These are phyloP conservation scores for Xylocopa sonorina DNA, from an alignment of 1,140 invertebrate species.

Conservation along the genomic window DNA sequence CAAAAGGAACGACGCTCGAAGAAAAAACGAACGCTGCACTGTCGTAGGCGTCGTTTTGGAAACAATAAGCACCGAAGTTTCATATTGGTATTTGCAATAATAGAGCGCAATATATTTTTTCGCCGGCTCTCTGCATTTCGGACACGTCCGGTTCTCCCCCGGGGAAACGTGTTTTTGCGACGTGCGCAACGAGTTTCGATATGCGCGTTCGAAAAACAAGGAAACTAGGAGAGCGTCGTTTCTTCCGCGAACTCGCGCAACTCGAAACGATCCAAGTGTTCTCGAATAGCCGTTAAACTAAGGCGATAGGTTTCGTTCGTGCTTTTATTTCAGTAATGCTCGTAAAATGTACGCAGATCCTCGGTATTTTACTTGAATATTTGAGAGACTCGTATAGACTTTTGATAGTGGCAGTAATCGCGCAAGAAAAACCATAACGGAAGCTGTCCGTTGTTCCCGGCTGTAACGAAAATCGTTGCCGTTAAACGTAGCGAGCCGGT, in stretches of 20 bases:
- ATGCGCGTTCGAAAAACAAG: neutral
- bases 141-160: neutral
- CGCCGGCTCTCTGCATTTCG: neutral
- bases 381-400: no score
- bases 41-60: neutral
- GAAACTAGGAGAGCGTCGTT: neutral
- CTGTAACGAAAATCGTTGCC: neutral
- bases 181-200: neutral
- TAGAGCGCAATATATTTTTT: constrained; percentile 5
- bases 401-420: no score
- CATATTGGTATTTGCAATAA: neutral
- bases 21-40: neutral
- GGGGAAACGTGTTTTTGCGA: neutral
- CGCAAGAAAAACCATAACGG: no score
- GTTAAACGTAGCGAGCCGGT: neutral
- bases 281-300: neutral
- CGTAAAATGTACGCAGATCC: no score
- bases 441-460: no score
- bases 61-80: neutral
- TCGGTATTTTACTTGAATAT: no score
- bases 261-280: neutral
- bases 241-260: neutral
- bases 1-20: neutral
- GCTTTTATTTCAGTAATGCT: no score
- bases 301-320: no score